These are phyloP conservation scores for Indri indri DNA, from an alignment of 2,113 vertebrate genomes.

Conservation along the genomic window DNA sequence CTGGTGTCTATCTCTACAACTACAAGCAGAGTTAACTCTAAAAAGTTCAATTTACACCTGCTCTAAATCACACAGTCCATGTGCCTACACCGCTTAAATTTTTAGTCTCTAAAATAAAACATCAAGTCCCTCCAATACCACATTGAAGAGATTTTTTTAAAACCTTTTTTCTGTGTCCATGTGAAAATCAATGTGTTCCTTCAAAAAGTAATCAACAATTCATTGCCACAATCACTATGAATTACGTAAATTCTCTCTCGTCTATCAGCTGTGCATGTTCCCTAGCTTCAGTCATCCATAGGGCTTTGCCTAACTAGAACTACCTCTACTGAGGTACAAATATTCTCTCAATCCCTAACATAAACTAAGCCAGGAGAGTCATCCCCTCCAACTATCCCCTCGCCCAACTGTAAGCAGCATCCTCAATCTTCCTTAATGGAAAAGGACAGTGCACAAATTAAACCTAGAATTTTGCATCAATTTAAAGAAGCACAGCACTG, in stretches of 20 bases:
- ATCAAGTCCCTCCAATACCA: background rate
- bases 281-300: background rate
- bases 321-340: background rate
- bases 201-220: conserved; percentile 45
- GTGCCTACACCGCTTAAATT: background rate
- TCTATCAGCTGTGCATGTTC: background rate
- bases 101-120: background rate
- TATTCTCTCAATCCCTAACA: conserved; percentile 7
- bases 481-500: background rate
- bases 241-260: conserved; percentile 11
- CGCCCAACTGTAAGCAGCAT: background rate
- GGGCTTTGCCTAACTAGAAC: background rate
- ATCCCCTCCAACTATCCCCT: background rate
- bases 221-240: conserved; percentile 1
- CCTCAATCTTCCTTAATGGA: background rate
- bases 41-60: conserved; percentile 39
- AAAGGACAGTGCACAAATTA: conserved; percentile 26
- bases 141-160: background rate
- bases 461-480: background rate
- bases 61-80: conserved; percentile 29
- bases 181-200: conserved; percentile 33
- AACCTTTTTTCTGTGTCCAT: background rate
- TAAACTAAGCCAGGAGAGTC: background rate
- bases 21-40: background rate
- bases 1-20: conserved; percentile 9